Conservation (phyloP, 2,888 invertebrate genomes). For the Argyra leucocephala region DNA sequence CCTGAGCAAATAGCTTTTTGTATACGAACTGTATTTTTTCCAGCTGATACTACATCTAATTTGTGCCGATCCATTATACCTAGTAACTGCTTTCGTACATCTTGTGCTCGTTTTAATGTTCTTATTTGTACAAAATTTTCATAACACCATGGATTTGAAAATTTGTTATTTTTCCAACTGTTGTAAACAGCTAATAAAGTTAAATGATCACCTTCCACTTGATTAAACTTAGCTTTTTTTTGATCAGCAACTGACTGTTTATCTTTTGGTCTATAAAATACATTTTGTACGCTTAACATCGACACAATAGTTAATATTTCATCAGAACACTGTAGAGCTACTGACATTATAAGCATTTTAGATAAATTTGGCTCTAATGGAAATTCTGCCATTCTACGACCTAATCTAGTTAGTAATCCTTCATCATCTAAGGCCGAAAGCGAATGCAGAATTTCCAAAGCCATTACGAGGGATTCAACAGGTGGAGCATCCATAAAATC, state of each 20-base stretch:
- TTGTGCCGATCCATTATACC: conserved; percentile 98
- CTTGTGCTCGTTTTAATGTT: conserved; percentile 92
- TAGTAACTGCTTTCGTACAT: conserved; percentile 92
- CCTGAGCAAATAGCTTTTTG: conserved; percentile 98
- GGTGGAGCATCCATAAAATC: conserved; percentile 99
- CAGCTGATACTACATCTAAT: conserved; percentile 92
- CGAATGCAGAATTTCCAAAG: conserved; percentile 92
- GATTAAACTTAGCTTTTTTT: conserved; percentile 98
- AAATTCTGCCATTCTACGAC: conserved; percentile 95
- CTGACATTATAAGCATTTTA: conserved; percentile 99
- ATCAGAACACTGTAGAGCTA: conserved; percentile 92
- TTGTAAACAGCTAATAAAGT: conserved; percentile 97
- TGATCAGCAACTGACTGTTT: conserved; percentile 96
- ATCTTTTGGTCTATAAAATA: conserved; percentile 90
- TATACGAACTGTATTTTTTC: conserved; percentile 86
- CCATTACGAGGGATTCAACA: conserved; percentile 94
- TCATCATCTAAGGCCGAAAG: conserved; percentile 93
- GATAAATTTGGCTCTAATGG: conserved; percentile 95
- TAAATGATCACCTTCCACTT: conserved; percentile 95
- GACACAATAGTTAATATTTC: conserved; percentile 97
- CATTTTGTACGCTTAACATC: conserved; percentile 98
- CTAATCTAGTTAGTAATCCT: conserved; percentile 72
- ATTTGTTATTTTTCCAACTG: conserved; percentile 98
- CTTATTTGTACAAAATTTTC: conserved; percentile 98
- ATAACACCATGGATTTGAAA: conserved; percentile 98